Evolutionary conservation across 2,797 vertebrate species (phyloP), one percentile per base, ranked within the genome.

Genomic region (Leptodactylus fallax): DNA sequence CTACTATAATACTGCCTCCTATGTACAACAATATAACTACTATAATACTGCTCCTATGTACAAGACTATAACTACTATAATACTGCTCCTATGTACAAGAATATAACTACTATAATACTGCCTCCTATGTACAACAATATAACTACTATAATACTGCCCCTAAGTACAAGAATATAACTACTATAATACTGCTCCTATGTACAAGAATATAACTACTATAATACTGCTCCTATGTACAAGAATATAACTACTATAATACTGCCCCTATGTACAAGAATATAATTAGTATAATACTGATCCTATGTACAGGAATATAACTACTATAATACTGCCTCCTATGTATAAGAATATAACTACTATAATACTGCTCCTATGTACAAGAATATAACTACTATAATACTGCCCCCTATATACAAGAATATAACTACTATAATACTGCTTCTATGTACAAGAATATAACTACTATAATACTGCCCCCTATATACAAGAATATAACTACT

Each of bases 201-300:
- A 60, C 58, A 65, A 65, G 63, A 65, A 65, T 65, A 65, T 65
- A 65, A 65, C 63, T 69, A 69, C 65, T 69, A 69, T 69, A 69
- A 69, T 69, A 69, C 65, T 69, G 65, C 65, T 16, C 10, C 58
- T 60, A 60, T 60, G 17, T 60, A 60, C 58, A 60, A 60, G 58
- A 60, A 60, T 60, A 60, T 60, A 60, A 60, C 58, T 60, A 60
- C 58, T 60, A 60, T 60, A 60, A 60, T 60, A 60, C 58, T 60
- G 58, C 58, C 17, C 17, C 58, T 53, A 60, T 60, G 17, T 60
- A 60, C 58, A 65, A 25, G 63, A 65, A 65, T 65, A 65, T 65
- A 65, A 65, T n/a, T 69, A 69, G 23, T 69, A 69, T 69, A 69
- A 69, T 69, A 69, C 65, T 36, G 25, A 23, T 25, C 10, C 58